phyloP scores from a whole-genome alignment of 2,888 invertebrate genomes.

The Piscicola geometra region DNA sequence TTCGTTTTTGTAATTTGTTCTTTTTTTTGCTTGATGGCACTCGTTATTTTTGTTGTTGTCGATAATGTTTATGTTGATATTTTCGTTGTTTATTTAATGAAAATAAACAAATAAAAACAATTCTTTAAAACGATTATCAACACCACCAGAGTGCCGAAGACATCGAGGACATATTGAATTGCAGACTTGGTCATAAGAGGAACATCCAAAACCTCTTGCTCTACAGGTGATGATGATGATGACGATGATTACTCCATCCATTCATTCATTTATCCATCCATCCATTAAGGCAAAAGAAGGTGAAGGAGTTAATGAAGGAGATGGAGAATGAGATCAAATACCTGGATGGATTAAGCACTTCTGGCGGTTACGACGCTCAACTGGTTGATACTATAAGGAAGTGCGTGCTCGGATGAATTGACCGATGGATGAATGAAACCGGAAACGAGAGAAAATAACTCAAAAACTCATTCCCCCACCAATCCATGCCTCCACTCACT shows the following conservation, averaged over 20 bases:
- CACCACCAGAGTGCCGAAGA: slow-evolving; percentile 10
- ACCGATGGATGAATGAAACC: neutral
- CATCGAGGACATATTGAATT: slow-evolving; percentile 9
- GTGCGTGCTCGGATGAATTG: neutral
- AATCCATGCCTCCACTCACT: too few species aligned
- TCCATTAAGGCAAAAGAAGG: neutral
- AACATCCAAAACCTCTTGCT: slow-evolving; percentile 15
- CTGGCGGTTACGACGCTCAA: too few species aligned
- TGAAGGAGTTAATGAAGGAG: neutral
- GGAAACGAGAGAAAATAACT: too few species aligned
- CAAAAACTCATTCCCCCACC: too few species aligned
- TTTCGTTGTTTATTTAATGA: too few species aligned
- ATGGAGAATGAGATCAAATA: neutral
- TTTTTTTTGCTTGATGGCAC: too few species aligned
- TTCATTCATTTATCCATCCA: neutral
- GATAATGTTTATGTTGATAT: too few species aligned
- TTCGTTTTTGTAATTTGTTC: too few species aligned
- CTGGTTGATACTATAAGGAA: too few species aligned
- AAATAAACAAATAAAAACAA: too few species aligned
- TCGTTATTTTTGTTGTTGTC: too few species aligned
- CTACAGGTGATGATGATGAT: neutral
- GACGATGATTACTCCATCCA: too few species aligned
- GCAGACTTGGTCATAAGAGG: slow-evolving; percentile 12
- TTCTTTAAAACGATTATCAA: neutral
- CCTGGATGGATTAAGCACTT: neutral